Percentiles rank a stretch among this genome's conserved stretches.
These are phyloP conservation scores for Zoanthus solanderi DNA, from an alignment of 92 coral and sea anemone genomes.

Conservation along the genomic window DNA sequence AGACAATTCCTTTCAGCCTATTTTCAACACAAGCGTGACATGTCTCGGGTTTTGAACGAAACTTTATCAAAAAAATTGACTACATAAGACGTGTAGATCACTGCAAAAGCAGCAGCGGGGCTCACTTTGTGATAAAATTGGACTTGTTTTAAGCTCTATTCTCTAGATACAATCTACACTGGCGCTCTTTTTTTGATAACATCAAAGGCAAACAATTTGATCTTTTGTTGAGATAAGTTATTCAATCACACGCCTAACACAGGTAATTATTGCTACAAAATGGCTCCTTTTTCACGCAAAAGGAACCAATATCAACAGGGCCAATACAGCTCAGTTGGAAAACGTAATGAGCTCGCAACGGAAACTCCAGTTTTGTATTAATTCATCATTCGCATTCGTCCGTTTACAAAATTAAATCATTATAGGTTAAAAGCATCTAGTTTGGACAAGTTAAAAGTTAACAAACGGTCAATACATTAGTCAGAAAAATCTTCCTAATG, in stretches of 20 bases:
- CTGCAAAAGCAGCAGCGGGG: neutral
- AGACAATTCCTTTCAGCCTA: neutral
- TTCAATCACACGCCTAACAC: too few species aligned
- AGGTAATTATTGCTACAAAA: conserved; percentile 18
- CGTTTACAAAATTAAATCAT: too few species aligned
- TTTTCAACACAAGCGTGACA: neutral
- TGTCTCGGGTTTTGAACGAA: conserved; percentile 3
- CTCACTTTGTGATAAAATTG: neutral
- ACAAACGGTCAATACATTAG: too few species aligned
- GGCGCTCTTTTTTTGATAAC: too few species aligned
- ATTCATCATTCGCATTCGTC: too few species aligned
- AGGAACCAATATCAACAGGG: conserved; percentile 37
- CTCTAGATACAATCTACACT: conserved; percentile 18
- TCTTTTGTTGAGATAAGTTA: too few species aligned
- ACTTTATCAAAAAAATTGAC: conserved; percentile 1
- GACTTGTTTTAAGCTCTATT: conserved; percentile 20
- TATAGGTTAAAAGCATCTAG: too few species aligned
- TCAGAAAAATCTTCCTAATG: too few species aligned
- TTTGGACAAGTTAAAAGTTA: too few species aligned
- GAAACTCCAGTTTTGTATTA: too few species aligned
- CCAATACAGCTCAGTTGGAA: neutral
- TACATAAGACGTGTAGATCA: conserved; percentile 14
- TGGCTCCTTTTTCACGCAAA: conserved; percentile 38
- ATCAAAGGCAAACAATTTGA: too few species aligned
- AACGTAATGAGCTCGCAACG: neutral